Base-by-base conservation (phyloP, 2,797 vertebrate species). In the Emys orbicularis region DNA sequence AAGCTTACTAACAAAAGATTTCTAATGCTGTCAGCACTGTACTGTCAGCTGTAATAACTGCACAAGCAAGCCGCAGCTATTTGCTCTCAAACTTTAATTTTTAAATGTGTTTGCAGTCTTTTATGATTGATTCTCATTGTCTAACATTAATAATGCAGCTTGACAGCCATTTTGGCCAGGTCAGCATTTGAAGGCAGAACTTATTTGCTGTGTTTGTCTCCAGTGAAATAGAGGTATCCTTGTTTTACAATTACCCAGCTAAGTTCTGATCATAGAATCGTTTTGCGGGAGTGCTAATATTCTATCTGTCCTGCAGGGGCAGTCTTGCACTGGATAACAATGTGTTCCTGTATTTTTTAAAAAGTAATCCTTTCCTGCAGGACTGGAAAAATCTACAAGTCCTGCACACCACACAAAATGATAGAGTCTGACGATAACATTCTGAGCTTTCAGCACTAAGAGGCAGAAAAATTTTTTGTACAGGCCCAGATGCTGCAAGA, bases 361-460 rank as follows among this genome's bases (percentile, higher is more conserved):
- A 79, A 61, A 16, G 18, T 47, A 95, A 94, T 41, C 65, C 47
- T 49, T 97, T 95, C 90, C 89, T 52, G 84, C 44, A 41, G n/a
- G 92, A 93, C 82, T 8, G 25, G 59, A 92, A 82, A 92, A 94
- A 93, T 53, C n/a, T 81, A 91, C 37, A 89, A 91, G 92, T 90
- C 53, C 54, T 49, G 37, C 77, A 87, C 52, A 84, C 54, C 0
- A 13, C 41, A n/a, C 87, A 88, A 92, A 93, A n/a, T 12, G 29
- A 87, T 76, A 83, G 81, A 89, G 89, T 65, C 54, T 59, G 93
- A 74, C 59, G 25, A 77, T 53, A 93, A 88, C 34, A 31, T 77
- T 77, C 27, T 0, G 0, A 91, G 31, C 25, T 50, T 21, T 96
- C 82, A 87, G 88, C 27, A 90, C 81, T 83, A 65, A 44, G 74